Evolutionary conservation across 1,140 invertebrate species (phyloP).

Genomic region (Saccostrea echinata): DNA sequence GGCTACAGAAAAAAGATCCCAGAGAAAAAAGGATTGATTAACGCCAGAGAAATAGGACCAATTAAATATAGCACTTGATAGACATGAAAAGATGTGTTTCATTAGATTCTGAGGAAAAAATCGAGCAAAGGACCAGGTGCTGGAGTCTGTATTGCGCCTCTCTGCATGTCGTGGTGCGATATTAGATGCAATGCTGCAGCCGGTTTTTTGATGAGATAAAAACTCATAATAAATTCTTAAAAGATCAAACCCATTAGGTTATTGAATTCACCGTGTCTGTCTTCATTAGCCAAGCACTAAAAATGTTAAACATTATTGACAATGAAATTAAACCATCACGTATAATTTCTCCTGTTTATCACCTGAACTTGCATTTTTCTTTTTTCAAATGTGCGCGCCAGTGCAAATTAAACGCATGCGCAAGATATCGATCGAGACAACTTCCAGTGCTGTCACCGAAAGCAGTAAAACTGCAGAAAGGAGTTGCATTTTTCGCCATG

Average conservation of each 20-base stretch:
- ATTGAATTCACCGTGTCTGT: conserved; percentile 42
- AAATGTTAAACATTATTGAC: conserved; percentile 1
- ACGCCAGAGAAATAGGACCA: conserved; percentile 68
- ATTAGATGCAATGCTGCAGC: conserved; percentile 42
- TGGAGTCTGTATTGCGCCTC: conserved; percentile 31
- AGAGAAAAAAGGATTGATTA: conserved; percentile 65
- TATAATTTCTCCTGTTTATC: not conserved
- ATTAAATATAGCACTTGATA: conserved; percentile 75
- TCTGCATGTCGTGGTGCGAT: conserved; percentile 49
- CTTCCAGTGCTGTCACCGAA: conserved; percentile 2
- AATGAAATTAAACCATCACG: conserved; percentile 20
- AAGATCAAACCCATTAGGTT: conserved; percentile 33
- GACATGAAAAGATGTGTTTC: conserved; percentile 73
- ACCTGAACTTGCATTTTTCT: not conserved
- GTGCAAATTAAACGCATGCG: conserved; percentile 45
- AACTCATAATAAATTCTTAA: conserved; percentile 37
- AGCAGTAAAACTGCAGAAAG: not conserved
- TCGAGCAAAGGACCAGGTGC: conserved; percentile 66
- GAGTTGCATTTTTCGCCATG: conserved; percentile 5
- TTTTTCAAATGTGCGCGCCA: conserved; percentile 45
- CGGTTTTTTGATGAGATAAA: conserved; percentile 40
- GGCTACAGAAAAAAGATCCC: conserved; percentile 53
- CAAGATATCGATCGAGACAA: conserved; percentile 22
- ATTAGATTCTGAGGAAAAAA: conserved; percentile 65
- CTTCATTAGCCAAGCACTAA: conserved; percentile 8